These are phyloP conservation scores for Platygyra sinensis DNA, from an alignment of 64 coral and sea anemone genomes.

Conservation along the genomic window DNA sequence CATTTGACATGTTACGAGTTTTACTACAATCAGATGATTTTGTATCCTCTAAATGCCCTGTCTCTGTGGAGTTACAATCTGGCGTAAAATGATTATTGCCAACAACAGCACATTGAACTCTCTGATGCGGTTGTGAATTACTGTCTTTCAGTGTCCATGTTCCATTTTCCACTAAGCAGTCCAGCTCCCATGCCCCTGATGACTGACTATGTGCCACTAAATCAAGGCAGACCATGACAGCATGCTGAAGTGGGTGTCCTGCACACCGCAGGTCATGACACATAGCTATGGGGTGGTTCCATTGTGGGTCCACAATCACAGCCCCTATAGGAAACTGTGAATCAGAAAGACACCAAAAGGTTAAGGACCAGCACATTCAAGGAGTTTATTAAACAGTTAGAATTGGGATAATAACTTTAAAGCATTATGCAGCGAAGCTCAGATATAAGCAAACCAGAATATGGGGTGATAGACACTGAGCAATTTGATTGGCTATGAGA, in stretches of 20 bases:
- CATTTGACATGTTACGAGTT: neutral
- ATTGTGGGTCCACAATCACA: constrained; percentile 76
- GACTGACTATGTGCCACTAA: constrained; percentile 86
- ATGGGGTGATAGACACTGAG: too few species aligned
- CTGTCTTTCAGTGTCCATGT: constrained; percentile 37
- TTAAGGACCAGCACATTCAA: neutral
- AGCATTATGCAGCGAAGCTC: too few species aligned
- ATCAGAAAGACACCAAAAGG: neutral
- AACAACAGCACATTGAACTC: too few species aligned
- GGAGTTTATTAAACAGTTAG: too few species aligned
- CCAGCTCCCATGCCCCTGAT: constrained; percentile 76
- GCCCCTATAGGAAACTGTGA: constrained; percentile 70
- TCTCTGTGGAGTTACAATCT: neutral
- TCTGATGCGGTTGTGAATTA: neutral
- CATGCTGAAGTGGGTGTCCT: constrained; percentile 92
- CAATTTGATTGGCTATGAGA: too few species aligned
- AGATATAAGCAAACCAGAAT: too few species aligned
- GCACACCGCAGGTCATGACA: constrained; percentile 64
- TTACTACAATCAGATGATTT: neutral
- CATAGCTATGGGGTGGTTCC: constrained; percentile 64
- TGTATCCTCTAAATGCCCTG: neutral
- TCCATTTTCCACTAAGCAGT: constrained; percentile 2
- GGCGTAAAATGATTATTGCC: neutral
- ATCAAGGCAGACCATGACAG: constrained; percentile 90
- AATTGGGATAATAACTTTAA: too few species aligned